These are phyloP conservation scores for Daphoenositta chrysoptera DNA, from an alignment of 2,113 vertebrate genomes.

Conservation along the genomic window DNA sequence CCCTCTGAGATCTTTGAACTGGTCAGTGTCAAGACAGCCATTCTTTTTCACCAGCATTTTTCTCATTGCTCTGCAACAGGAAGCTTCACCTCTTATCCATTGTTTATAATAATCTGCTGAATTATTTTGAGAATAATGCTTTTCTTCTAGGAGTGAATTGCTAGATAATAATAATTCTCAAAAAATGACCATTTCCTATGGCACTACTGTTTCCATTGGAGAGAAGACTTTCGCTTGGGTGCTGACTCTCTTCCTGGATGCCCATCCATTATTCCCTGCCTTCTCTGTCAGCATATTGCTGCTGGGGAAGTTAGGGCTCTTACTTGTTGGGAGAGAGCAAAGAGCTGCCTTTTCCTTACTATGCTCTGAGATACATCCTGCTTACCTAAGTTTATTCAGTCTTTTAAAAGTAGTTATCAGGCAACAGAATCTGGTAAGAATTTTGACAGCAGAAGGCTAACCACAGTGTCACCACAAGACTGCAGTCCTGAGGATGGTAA, in stretches of 20 bases:
- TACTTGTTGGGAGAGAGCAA: not conserved
- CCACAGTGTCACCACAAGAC: not conserved
- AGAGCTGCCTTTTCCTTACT: not conserved
- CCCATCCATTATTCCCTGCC: not conserved
- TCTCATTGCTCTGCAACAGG: not conserved
- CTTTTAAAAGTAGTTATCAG: not conserved
- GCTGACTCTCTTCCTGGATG: not conserved
- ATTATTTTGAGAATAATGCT: not conserved
- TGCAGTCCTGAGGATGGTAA: rapidly evolving
- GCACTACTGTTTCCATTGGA: not conserved
- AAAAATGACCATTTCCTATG: not conserved
- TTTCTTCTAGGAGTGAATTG: not conserved
- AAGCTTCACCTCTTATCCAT: not conserved
- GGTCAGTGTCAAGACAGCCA: not conserved
- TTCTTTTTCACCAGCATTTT: not conserved
- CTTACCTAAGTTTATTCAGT: not conserved
- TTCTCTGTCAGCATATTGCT: not conserved
- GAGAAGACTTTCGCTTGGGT: not conserved
- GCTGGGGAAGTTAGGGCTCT: not conserved
- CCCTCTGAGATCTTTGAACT: not conserved
- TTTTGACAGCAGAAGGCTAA: not conserved
- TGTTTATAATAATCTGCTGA: not conserved
- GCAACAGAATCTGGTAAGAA: not conserved
- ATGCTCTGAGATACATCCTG: not conserved
- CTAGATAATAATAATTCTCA: not conserved